These are phyloP conservation scores for Salarias fasciatus DNA, from an alignment of 2,797 vertebrate species.

Conservation along the genomic window DNA sequence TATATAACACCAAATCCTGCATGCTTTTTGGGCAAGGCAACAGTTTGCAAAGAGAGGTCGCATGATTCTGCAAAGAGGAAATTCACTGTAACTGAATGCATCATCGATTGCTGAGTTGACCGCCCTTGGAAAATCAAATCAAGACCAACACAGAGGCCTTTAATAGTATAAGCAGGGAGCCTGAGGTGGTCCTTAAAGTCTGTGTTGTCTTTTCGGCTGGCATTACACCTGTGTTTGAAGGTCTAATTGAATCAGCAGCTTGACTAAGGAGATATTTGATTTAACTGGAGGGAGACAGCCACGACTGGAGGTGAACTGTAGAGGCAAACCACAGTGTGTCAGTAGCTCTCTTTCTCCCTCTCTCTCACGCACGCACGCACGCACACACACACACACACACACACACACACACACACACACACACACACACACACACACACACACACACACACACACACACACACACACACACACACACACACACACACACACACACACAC, in stretches of 20 bases:
- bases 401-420: conserved; percentile 10
- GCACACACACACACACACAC: conserved; percentile 12
- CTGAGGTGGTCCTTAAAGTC: conserved; percentile 72
- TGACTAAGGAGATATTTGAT: conserved; percentile 69
- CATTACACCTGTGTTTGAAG: conserved; percentile 73
- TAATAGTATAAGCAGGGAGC: conserved; percentile 77
- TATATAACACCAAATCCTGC: conserved; percentile 3
- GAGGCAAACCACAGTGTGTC: conserved; percentile 28
- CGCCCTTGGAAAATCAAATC: conserved; percentile 79
- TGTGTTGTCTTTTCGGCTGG: conserved; percentile 69
- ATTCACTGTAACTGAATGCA: conserved; percentile 70
- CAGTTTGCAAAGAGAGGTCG: conserved; percentile 45
- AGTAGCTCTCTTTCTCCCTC: conserved; percentile 9
- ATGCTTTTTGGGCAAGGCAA: conserved; percentile 31
- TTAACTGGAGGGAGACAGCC: conserved; percentile 43
- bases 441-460: conserved; percentile 8
- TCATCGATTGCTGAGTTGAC: conserved; percentile 78
- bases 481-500: conserved; percentile 8
- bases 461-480: conserved; percentile 6
- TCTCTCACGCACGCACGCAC: conserved; percentile 13
- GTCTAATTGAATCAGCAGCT: conserved; percentile 77
- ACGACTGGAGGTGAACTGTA: conserved; percentile 55
- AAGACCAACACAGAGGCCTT: conserved; percentile 70
- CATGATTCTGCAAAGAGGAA: conserved; percentile 68
- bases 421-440: conserved; percentile 27